Base-by-base conservation (phyloP, 2,113 vertebrate genomes). In the Corythornis madagascariensis region DNA sequence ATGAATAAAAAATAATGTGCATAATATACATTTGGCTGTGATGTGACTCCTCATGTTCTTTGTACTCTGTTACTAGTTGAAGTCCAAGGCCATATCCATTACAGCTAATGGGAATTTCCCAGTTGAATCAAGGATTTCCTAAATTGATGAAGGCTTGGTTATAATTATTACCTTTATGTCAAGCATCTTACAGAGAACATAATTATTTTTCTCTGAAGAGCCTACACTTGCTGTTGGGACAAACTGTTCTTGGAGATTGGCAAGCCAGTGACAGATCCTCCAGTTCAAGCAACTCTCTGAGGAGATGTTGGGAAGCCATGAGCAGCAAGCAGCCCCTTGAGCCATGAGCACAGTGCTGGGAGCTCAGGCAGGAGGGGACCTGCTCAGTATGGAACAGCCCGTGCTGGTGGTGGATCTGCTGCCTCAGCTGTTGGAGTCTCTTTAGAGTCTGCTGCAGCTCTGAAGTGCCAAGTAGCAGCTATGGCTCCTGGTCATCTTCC, bases 1-100 rank as follows among this genome's bases (percentile, higher is more conserved):
- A 53, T 82, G 7, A 94, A 92, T 93, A 77, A 93, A 93, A 85
- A 83, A 16, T 31, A 22, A 15, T 9, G 11, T 52, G 29, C 35
- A 66, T 83, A 88, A 83, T 38, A 52, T 0, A 3, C 11, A 2
- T 70, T 86, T 84, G 70, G 48, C 33, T 94, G 82, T 87, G 59
- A 56, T 17, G 53, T 94, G 50, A 43, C 35, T 88, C 12, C 14
- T 82, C 2, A 0, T 13, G 6, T 65, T 61, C 47, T 80, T 87
- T 70, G 31, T 33, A 20, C 6, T 79, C 33, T 20, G 7, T 77
- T 92, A 89, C 77, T 28, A 19, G 4, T 57, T 50, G 47, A 82
- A 8, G 4, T 56, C 31, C 31, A 24, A 66, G 29, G 28, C 47
- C 15, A 7, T 10, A 26, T 22, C 29, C 10, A 7, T 52, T 90